A percentile compares a stretch with the other conserved stretches of the same genome.
These are phyloP conservation scores for Meloidogyne exigua DNA, from an alignment of 1,140 invertebrate genomes.

Conservation along the genomic window DNA sequence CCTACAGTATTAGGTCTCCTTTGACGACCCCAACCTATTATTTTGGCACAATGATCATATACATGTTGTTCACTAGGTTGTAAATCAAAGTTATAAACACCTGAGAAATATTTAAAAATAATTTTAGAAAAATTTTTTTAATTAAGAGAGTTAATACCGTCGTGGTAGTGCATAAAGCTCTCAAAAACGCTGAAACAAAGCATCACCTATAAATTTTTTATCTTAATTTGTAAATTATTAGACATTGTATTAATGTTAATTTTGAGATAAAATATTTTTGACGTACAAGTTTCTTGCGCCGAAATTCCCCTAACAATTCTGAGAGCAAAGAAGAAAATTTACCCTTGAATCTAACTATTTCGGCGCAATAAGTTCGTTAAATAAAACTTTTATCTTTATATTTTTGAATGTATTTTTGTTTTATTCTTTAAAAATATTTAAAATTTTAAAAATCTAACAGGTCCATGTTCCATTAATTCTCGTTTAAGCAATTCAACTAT, in stretches of 20 bases:
- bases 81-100: conserved; percentile 30
- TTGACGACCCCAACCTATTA: conserved; percentile 34
- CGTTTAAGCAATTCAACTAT: conserved; percentile 21
- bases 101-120: conserved; percentile 13
- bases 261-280: no score
- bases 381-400: neutral
- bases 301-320: neutral
- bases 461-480: conserved; percentile 20
- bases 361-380: neutral
- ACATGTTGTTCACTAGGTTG: conserved; percentile 26
- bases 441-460: neutral
- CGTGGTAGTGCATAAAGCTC: conserved; percentile 37
- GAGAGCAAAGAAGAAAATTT: no score
- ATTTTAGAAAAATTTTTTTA: neutral
- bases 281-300: neutral
- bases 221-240: no score
- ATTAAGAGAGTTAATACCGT: conserved; percentile 11
- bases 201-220: conserved; percentile 8
- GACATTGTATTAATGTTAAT: no score
- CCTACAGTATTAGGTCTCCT: conserved; percentile 10
- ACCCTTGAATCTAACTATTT: neutral
- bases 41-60: conserved; percentile 36
- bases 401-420: neutral
- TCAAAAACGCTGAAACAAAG: conserved; percentile 38
- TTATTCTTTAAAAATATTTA: neutral